Conservation (phyloP, 2,113 vertebrate genomes). For the Scomber japonicus region DNA sequence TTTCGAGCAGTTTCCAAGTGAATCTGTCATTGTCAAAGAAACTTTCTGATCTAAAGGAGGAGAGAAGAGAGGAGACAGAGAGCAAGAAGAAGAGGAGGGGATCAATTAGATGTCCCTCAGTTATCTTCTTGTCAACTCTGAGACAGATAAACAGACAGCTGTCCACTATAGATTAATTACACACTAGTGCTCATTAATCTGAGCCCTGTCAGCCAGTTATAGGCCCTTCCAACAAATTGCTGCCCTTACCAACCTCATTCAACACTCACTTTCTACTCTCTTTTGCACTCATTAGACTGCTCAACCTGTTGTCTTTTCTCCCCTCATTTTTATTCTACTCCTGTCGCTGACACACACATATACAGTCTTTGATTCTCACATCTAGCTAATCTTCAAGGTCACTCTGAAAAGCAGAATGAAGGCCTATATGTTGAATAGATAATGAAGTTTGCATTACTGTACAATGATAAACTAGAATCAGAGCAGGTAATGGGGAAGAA, state of each 20-base stretch:
- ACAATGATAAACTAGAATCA: too few relatives aligned
- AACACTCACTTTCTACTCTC: not conserved
- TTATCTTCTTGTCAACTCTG: conserved; percentile 62
- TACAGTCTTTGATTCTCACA: not conserved
- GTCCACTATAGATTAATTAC: conserved; percentile 72
- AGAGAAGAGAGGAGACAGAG: conserved; percentile 29
- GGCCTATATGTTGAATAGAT: not conserved
- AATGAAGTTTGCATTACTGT: not conserved
- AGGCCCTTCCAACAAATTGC: conserved; percentile 30
- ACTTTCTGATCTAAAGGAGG: conserved; percentile 59
- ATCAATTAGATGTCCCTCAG: conserved; percentile 64
- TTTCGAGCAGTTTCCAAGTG: conserved; percentile 9
- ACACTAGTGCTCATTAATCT: conserved; percentile 66
- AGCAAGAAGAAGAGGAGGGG: conserved; percentile 34
- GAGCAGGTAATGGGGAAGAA: too few relatives aligned
- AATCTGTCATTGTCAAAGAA: conserved; percentile 31
- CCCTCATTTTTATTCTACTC: not conserved
- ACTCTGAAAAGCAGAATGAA: not conserved
- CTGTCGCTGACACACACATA: not conserved
- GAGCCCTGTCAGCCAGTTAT: conserved; percentile 52
- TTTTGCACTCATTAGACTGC: conserved; percentile 5
- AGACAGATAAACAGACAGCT: conserved; percentile 72
- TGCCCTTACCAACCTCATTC: conserved; percentile 2
- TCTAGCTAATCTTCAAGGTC: conserved; percentile 1
- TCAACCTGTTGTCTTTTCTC: conserved; percentile 5